These are phyloP conservation scores for Elephas maximus DNA, from an alignment of 2,113 vertebrate genomes.

Conservation along the genomic window DNA sequence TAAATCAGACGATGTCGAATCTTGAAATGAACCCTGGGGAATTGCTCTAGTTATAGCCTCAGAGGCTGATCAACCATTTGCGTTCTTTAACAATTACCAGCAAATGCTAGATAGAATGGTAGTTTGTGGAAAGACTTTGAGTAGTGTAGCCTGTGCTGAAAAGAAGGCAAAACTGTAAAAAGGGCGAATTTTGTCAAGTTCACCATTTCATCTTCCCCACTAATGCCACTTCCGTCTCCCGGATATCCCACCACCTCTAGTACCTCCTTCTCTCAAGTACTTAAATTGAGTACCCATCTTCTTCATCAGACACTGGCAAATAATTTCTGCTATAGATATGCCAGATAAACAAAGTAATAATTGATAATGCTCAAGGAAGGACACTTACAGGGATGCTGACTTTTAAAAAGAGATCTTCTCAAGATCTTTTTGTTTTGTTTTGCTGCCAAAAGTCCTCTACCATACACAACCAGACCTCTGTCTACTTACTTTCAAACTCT, in stretches of 20 bases:
- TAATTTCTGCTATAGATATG: background rate
- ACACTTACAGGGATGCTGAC: background rate
- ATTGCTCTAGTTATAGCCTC: background rate
- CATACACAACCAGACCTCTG: background rate
- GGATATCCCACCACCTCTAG: background rate
- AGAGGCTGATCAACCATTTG: background rate
- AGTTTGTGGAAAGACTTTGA: background rate
- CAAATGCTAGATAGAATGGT: background rate
- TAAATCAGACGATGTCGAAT: background rate
- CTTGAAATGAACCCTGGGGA: background rate
- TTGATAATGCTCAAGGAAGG: background rate
- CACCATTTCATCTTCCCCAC: background rate
- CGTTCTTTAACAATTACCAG: background rate
- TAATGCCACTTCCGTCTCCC: background rate
- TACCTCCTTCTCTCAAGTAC: background rate
- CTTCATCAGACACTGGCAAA: background rate
- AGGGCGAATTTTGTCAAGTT: background rate
- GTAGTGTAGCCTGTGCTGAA: background rate
- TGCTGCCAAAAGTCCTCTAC: background rate
- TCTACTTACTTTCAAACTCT: background rate
- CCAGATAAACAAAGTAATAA: background rate
- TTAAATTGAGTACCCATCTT: background rate
- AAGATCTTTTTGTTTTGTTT: background rate
- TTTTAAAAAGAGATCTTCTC: slow-evolving; percentile 35
- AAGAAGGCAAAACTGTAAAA: slow-evolving; percentile 3